Base-by-base conservation (phyloP, 23 tunicate genomes). In the Ciona savignyi region DNA sequence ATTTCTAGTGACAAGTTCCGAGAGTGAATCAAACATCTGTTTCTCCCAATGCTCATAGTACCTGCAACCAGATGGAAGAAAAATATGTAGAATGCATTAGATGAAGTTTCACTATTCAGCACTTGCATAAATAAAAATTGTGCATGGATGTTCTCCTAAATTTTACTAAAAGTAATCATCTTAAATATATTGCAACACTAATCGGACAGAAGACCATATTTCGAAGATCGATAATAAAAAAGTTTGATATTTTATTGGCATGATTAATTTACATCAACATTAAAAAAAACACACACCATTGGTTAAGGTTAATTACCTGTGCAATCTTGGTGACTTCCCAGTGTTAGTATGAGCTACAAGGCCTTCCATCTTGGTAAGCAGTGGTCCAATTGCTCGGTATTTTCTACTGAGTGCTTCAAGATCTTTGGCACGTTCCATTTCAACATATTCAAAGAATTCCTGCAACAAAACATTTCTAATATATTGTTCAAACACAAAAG, bases 321-420 rank as follows among this genome's bases (percentile, higher is more conserved):
- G 82, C 21, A 91, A 78, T 30, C 72, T 80, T 27, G 83, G 83
- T 28, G 98, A 93, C 35, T 78, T 81, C 27, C 98, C 98, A 30
- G 98, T 81, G 71, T 93, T 93, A 29, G 98, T 93, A 70, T 86
- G 93, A 23, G 88, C 98, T 3, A 93, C 93, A 25, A 93, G 74
- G 9, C 98, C 98, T 42, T 93, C 98, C 93, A 93, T 86, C 56
- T 93, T 93, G 21, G 98, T 93, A 23, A 93, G 88, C 56, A 93
- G 32, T 4, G 98, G 98, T 19, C 98, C 98, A 48, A 93, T 93
- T 1, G 98, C 98, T 31, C 98, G 62, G 72, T 93, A 93, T 68
- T 93, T 93, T 66, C 98, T 63, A 26, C 88, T 32, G 27, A 93
- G 49, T 30, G 81, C 27, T 20, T 78, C 89, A 63, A 93, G 60